A percentile compares a stretch with the other conserved stretches of the same genome.
Conservation (phyloP, 64 coral and sea anemone species). For the Montipora foliosa region DNA sequence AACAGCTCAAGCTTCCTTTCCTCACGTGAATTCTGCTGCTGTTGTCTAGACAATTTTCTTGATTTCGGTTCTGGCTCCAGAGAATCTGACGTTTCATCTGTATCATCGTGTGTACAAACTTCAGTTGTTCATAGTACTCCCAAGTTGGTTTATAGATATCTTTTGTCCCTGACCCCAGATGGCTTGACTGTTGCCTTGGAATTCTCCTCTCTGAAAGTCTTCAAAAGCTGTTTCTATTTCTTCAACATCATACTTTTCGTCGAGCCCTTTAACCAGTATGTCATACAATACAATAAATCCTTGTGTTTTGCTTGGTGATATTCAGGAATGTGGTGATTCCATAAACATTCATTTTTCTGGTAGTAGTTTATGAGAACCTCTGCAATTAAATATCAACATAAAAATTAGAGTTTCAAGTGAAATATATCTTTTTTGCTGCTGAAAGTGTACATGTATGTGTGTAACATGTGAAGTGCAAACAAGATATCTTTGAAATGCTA, state of each 20-base stretch:
- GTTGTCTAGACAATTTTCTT: slow-evolving; percentile 44
- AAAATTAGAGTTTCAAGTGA: no score
- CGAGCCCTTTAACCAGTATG: slow-evolving; percentile 23
- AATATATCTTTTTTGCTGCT: no score
- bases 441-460: slow-evolving; percentile 25
- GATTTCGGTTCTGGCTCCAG: slow-evolving; percentile 8
- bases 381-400: no score
- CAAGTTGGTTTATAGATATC: slow-evolving; percentile 54
- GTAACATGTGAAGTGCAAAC: background rate
- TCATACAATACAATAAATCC: slow-evolving; percentile 35
- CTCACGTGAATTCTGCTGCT: slow-evolving; percentile 9
- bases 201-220: slow-evolving; percentile 37
- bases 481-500: background rate
- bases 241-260: slow-evolving; percentile 28
- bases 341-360: slow-evolving; percentile 46
- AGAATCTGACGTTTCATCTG: slow-evolving; percentile 39
- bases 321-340: slow-evolving; percentile 35
- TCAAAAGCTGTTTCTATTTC: slow-evolving; percentile 51
- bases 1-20: slow-evolving; percentile 12
- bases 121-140: slow-evolving; percentile 48
- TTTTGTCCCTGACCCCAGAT: slow-evolving; percentile 49
- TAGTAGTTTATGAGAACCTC: slow-evolving; percentile 54
- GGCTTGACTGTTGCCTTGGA: slow-evolving; percentile 57
- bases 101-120: slow-evolving; percentile 25
- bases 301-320: slow-evolving; percentile 44